A percentile compares a stretch with the other conserved stretches of the same genome.
phyloP scores from a whole-genome alignment of 2,888 invertebrate species.

The Molanna angustata region DNA sequence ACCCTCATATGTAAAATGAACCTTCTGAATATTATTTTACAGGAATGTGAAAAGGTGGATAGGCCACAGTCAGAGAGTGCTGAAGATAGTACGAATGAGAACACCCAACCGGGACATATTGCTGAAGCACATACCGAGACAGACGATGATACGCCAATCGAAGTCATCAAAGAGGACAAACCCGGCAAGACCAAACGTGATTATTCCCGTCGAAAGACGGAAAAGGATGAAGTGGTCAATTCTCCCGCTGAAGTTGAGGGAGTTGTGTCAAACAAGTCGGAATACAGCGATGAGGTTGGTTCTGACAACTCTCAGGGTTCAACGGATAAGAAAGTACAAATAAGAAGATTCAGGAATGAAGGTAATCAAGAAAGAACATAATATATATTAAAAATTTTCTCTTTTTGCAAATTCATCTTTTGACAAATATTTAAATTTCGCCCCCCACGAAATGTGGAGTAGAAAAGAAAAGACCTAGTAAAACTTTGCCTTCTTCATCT shows the following conservation, averaged over 20 bases:
- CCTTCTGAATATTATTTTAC: too few species aligned
- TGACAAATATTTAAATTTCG: too few species aligned
- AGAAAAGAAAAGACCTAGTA: too few species aligned
- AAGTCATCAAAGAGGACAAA: constrained; percentile 60
- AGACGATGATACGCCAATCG: constrained; percentile 60
- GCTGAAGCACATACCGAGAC: constrained; percentile 43
- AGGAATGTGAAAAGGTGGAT: constrained; percentile 31
- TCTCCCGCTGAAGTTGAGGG: constrained; percentile 32
- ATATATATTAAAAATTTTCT: too few species aligned
- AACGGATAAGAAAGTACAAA: constrained; percentile 27
- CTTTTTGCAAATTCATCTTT: too few species aligned
- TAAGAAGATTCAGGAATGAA: constrained; percentile 28
- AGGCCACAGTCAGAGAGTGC: constrained; percentile 36
- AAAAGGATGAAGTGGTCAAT: constrained; percentile 48
- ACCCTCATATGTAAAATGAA: too few species aligned
- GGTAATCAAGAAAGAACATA: too few species aligned
- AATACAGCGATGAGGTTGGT: constrained; percentile 46
- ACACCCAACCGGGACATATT: neutral
- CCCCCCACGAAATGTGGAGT: too few species aligned
- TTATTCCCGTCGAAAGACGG: constrained; percentile 55
- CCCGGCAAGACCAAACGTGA: constrained; percentile 61
- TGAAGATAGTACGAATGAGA: constrained; percentile 34
- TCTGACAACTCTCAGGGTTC: constrained; percentile 31
- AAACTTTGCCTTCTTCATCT: too few species aligned
- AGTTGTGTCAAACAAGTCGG: constrained; percentile 32